Evolutionary conservation across 2,888 invertebrate genomes (phyloP).

Genomic region (Brassicogethes aeneus): DNA sequence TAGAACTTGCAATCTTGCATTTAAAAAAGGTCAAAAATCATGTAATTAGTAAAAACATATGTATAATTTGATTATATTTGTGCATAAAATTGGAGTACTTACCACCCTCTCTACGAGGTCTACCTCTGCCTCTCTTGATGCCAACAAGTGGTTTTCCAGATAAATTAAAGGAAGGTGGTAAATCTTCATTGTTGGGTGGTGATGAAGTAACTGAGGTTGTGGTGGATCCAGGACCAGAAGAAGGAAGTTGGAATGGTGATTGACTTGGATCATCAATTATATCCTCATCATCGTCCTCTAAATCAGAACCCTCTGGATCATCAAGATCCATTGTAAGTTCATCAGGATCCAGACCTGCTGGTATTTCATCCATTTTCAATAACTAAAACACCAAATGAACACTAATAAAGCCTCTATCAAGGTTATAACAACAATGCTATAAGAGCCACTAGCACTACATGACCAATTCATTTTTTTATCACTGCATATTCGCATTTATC

Average conservation of each 20-base stretch:
- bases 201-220: conserved; percentile 57
- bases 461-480: background rate
- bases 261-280: conserved; percentile 43
- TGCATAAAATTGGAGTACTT: conserved; percentile 7
- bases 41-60: too few species aligned
- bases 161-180: conserved; percentile 53
- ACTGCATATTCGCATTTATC: too few species aligned
- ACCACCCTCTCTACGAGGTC: conserved; percentile 69
- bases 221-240: conserved; percentile 56
- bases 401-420: conserved; percentile 10
- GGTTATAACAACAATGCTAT: conserved; percentile 8
- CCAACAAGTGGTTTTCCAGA: conserved; percentile 52
- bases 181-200: conserved; percentile 48
- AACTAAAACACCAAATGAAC: conserved; percentile 16
- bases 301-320: conserved; percentile 65
- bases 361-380: conserved; percentile 36
- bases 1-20: too few species aligned
- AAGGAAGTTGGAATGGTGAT: conserved; percentile 32
- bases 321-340: conserved; percentile 61
- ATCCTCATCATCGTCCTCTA: conserved; percentile 62
- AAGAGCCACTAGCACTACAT: background rate
- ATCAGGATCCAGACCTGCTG: conserved; percentile 41
- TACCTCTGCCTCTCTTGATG: conserved; percentile 70
- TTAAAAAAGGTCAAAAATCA: too few species aligned
- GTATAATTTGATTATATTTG: too few species aligned